Evolutionary conservation across 2,797 vertebrate species (phyloP).

Genomic region (Acanthopagrus latus): DNA sequence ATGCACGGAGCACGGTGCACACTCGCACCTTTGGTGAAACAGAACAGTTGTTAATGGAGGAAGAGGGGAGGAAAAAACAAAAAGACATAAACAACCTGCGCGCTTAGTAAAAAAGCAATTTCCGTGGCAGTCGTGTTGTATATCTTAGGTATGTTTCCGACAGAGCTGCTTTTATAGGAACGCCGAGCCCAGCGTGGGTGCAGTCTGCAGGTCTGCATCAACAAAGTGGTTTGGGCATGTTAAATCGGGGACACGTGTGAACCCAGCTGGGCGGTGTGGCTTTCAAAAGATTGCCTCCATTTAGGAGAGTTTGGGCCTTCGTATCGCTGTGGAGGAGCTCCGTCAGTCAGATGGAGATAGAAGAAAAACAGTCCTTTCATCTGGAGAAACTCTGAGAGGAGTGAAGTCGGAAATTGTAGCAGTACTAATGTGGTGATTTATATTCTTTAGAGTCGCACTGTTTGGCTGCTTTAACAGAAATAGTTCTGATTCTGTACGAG

Average conservation of each 20-base stretch:
- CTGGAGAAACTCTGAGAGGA: slow-evolving; percentile 29
- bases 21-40: slow-evolving; percentile 32
- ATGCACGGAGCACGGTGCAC: slow-evolving; percentile 31
- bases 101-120: slow-evolving; percentile 40
- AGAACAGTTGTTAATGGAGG: slow-evolving; percentile 38
- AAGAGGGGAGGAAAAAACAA: background rate
- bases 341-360: slow-evolving; percentile 33
- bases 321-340: slow-evolving; percentile 20
- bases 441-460: slow-evolving; percentile 30
- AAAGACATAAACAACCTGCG: slow-evolving; percentile 24
- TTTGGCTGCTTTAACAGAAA: slow-evolving; percentile 34
- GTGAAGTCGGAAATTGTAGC: slow-evolving; percentile 40
- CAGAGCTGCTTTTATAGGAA: slow-evolving; percentile 37
- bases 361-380: slow-evolving; percentile 25
- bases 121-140: slow-evolving; percentile 17
- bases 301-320: slow-evolving; percentile 18
- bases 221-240: slow-evolving; percentile 49
- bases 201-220: slow-evolving; percentile 44
- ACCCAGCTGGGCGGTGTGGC: slow-evolving; percentile 40
- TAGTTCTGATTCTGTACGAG: slow-evolving; percentile 17
- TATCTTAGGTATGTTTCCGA: slow-evolving; percentile 25
- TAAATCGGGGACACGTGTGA: slow-evolving; percentile 37
- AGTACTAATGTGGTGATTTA: slow-evolving; percentile 41
- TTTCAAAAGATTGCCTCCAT: slow-evolving; percentile 56
- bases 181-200: slow-evolving; percentile 10